phyloP scores from a whole-genome alignment of 2,113 vertebrate genomes.

The Ibidorhyncha struthersii region DNA sequence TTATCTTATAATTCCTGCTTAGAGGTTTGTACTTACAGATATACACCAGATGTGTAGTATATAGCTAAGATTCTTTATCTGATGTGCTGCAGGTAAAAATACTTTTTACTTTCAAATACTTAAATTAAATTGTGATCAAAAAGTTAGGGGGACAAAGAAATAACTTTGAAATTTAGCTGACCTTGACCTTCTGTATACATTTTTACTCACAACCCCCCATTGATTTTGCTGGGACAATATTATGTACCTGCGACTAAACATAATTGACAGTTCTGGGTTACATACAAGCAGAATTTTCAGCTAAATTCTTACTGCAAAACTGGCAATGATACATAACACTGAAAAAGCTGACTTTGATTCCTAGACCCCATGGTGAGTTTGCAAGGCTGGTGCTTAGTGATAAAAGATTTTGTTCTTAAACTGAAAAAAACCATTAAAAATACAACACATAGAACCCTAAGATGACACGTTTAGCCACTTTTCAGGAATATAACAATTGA shows the following conservation, averaged over 20 bases:
- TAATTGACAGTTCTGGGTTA: neutral
- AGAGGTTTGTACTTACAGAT: neutral
- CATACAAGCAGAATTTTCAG: neutral
- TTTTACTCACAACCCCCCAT: neutral
- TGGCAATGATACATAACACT: neutral
- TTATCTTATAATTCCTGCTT: neutral
- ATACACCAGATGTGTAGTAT: neutral
- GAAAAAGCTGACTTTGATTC: neutral
- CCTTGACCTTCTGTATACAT: neutral
- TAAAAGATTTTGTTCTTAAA: conserved; percentile 13
- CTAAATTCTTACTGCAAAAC: neutral
- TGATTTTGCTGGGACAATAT: neutral
- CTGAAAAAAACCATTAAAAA: neutral
- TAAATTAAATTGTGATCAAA: neutral
- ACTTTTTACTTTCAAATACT: neutral
- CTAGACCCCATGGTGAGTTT: neutral
- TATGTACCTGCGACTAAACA: neutral
- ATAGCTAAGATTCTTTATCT: neutral
- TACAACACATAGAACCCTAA: neutral
- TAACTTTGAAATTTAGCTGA: neutral
- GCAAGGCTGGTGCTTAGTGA: neutral
- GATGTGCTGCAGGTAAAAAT: neutral
- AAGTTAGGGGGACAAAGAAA: neutral
- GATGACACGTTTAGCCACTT: neutral
- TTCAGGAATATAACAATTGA: neutral